Percentiles rank a stretch among this genome's conserved stretches.
Conservation (phyloP, 37 sponge, comb jelly and placozoan species). For the Aphrocallistes beatrix region DNA sequence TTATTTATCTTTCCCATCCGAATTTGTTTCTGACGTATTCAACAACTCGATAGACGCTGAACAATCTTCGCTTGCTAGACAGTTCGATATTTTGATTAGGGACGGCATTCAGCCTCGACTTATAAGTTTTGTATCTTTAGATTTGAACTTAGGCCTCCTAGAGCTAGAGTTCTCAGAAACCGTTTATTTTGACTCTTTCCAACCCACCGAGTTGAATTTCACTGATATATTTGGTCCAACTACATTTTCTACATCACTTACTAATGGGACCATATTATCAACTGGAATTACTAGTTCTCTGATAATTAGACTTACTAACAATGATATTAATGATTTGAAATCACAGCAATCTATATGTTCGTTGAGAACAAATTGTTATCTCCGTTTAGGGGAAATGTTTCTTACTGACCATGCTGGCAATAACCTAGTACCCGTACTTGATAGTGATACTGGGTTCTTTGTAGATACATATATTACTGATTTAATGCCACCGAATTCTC, state of each 20-base stretch:
- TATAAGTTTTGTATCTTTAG: neutral
- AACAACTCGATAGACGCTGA: neutral
- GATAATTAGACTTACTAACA: neutral
- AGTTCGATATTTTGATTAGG: neutral
- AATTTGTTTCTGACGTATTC: neutral
- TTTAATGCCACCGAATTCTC: slow-evolving; percentile 23
- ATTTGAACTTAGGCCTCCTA: neutral
- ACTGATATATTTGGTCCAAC: neutral
- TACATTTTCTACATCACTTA: neutral
- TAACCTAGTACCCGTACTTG: neutral
- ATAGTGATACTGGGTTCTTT: slow-evolving; percentile 19
- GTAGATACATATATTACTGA: slow-evolving; percentile 42
- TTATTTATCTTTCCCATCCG: neutral
- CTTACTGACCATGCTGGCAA: neutral
- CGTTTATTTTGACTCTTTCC: neutral
- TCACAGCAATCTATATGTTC: neutral
- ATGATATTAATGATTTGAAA: neutral
- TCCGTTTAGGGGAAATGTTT: neutral
- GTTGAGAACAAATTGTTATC: neutral
- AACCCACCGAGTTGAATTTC: neutral
- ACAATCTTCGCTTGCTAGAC: neutral
- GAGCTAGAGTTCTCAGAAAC: neutral
- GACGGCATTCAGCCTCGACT: neutral
- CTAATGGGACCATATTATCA: neutral
- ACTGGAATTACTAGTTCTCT: neutral